These are phyloP conservation scores for Mythimna loreyi DNA, from an alignment of 2,888 invertebrate species.

Conservation along the genomic window DNA sequence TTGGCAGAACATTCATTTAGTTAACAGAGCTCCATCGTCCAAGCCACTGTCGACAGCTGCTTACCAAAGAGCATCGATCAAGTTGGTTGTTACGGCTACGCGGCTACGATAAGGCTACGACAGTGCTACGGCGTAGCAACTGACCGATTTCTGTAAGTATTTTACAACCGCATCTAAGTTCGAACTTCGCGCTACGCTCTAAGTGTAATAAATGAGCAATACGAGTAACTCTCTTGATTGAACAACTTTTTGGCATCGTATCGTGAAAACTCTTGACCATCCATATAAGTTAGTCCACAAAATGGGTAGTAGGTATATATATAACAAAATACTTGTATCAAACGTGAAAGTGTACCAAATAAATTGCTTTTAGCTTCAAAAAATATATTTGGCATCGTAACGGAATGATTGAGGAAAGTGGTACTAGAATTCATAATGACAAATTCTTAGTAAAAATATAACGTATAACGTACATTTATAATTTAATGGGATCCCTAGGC, in stretches of 20 bases:
- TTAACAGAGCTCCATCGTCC: slow-evolving; percentile 64
- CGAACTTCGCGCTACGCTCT: slow-evolving; percentile 26
- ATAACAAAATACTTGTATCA: not conserved
- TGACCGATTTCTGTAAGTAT: slow-evolving; percentile 45
- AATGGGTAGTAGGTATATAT: not conserved
- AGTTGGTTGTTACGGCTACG: slow-evolving; percentile 58
- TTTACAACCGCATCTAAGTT: slow-evolving; percentile 27
- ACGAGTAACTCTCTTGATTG: slow-evolving; percentile 39
- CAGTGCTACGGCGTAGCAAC: slow-evolving; percentile 44
- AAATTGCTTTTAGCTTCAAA: not conserved
- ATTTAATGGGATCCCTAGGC: slow-evolving; percentile 35
- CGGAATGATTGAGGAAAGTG: not conserved
- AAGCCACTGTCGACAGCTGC: slow-evolving; percentile 72
- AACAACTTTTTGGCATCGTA: slow-evolving; percentile 26
- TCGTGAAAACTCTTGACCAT: slow-evolving; percentile 4
- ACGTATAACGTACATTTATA: slow-evolving; percentile 20
- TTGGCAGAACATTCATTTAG: slow-evolving; percentile 52
- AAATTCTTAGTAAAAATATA: slow-evolving; percentile 9
- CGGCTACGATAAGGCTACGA: slow-evolving; percentile 34
- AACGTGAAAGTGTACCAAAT: not conserved
- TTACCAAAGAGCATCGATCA: slow-evolving; percentile 75
- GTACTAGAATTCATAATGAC: slow-evolving; percentile 15
- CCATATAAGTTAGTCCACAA: slow-evolving; percentile 6
- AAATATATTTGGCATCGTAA: slow-evolving; percentile 2
- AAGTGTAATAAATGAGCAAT: slow-evolving; percentile 47